Percentiles rank a stretch among this genome's conserved stretches.
These are phyloP conservation scores for Perca fluviatilis DNA, from an alignment of 2,113 vertebrate genomes.

Conservation along the genomic window DNA sequence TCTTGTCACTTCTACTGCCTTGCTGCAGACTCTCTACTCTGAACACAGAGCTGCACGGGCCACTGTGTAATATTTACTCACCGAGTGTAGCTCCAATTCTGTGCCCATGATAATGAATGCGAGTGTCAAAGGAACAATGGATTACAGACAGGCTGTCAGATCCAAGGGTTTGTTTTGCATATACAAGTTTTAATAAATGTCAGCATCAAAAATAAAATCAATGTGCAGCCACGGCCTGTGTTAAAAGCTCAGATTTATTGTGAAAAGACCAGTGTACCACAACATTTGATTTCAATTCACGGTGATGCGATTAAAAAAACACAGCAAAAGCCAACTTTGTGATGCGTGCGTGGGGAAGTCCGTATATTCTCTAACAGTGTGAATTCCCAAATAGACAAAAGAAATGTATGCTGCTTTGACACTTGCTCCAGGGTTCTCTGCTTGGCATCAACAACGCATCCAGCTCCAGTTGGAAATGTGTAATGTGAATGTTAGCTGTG, in stretches of 20 bases:
- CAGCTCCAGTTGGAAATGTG: conserved; percentile 37
- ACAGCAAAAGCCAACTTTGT: not conserved
- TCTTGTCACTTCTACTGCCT: conserved; percentile 18
- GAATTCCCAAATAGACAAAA: conserved; percentile 40
- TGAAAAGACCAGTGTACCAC: not conserved
- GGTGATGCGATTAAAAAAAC: not conserved
- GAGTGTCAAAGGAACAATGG: conserved; percentile 16
- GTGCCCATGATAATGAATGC: conserved; percentile 13
- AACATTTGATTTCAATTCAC: not conserved
- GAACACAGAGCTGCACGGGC: not conserved
- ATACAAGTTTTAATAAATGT: conserved; percentile 20
- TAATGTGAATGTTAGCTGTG: conserved; percentile 41
- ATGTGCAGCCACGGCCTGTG: not conserved
- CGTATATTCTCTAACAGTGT: conserved; percentile 10
- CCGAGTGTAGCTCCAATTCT: not conserved
- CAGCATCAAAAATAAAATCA: conserved; percentile 40
- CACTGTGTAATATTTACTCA: not conserved
- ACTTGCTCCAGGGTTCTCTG: conserved; percentile 28
- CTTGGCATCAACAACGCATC: conserved; percentile 38
- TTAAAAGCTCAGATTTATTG: not conserved
- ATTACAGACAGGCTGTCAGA: conserved; percentile 34
- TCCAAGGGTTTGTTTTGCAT: conserved; percentile 29
- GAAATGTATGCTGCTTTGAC: conserved; percentile 26
- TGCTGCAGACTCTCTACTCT: conserved; percentile 1
- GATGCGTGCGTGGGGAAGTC: not conserved